A percentile compares a stretch with the other conserved stretches of the same genome.
Conservation (phyloP, 30 jellyfish, hydroid and myxozoan species). For the Turritopsis rubra region DNA sequence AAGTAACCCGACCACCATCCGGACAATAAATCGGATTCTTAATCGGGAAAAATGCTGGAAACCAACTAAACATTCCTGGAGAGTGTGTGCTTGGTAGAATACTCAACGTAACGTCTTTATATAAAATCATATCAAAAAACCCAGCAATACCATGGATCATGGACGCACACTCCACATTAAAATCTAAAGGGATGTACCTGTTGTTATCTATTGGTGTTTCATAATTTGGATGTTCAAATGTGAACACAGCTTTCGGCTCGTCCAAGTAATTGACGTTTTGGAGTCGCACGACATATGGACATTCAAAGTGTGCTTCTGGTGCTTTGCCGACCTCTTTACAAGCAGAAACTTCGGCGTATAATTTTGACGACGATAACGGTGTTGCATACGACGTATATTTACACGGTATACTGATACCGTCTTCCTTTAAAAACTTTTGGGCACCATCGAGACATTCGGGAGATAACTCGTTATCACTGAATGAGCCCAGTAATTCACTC, state of each 20-base stretch:
- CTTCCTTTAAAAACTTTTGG: slow-evolving; percentile 82
- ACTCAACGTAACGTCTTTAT: slow-evolving; percentile 78
- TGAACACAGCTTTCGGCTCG: slow-evolving; percentile 70
- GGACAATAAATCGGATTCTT: slow-evolving; percentile 82
- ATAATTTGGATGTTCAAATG: slow-evolving; percentile 82
- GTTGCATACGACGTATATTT: slow-evolving; percentile 81
- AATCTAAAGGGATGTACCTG: slow-evolving; percentile 55
- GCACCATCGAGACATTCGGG: slow-evolving; percentile 99
- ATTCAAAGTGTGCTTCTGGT: slow-evolving; percentile 86
- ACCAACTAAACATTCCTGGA: slow-evolving; percentile 99
- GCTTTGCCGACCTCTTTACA: slow-evolving; percentile 79
- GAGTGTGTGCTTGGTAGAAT: slow-evolving; percentile 91
- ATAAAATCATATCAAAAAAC: slow-evolving; percentile 73
- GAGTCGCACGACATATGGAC: slow-evolving; percentile 97
- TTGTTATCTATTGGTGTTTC: slow-evolving; percentile 70
- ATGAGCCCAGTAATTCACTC: slow-evolving; percentile 98
- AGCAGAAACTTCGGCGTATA: slow-evolving; percentile 68
- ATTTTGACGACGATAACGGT: slow-evolving; percentile 81
- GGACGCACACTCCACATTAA: slow-evolving; percentile 46
- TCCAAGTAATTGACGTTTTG: slow-evolving; percentile 69
- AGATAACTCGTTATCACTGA: slow-evolving; percentile 96
- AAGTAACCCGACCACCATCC: slow-evolving; percentile 46
- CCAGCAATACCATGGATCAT: slow-evolving; percentile 97
- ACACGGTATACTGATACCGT: slow-evolving; percentile 89
- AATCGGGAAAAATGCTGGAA: slow-evolving; percentile 61